These are phyloP conservation scores for Cremastinae sp. DNA, from an alignment of 2,888 invertebrate genomes.

Conservation along the genomic window DNA sequence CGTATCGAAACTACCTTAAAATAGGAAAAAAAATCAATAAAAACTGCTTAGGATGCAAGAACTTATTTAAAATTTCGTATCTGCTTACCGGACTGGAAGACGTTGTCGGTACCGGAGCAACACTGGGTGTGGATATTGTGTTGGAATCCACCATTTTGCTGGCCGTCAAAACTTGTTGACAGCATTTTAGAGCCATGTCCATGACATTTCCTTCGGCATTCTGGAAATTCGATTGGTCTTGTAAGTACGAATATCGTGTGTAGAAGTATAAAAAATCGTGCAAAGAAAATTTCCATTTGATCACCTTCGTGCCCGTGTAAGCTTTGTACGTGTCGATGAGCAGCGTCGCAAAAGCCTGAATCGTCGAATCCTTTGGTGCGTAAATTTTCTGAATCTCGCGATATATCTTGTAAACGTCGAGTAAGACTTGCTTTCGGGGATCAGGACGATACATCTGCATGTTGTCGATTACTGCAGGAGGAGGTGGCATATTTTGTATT, in stretches of 20 bases:
- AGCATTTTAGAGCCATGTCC: slow-evolving; percentile 87
- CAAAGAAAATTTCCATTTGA: no score
- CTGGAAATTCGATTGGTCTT: slow-evolving; percentile 65
- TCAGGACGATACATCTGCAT: slow-evolving; percentile 70
- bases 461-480: slow-evolving; percentile 70
- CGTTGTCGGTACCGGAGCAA: slow-evolving; percentile 58
- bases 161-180: slow-evolving; percentile 84
- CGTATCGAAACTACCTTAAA: no score
- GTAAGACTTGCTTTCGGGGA: slow-evolving; percentile 80
- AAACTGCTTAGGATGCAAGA: no score
- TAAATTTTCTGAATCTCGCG: slow-evolving; percentile 86
- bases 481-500: slow-evolving; percentile 81
- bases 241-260: background rate
- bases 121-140: slow-evolving; percentile 49
- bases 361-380: slow-evolving; percentile 82
- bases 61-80: no score
- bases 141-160: slow-evolving; percentile 83
- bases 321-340: slow-evolving; percentile 87
- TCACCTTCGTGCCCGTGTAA: slow-evolving; percentile 83
- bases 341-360: slow-evolving; percentile 83
- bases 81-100: slow-evolving; percentile 68
- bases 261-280: no score
- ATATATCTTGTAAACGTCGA: slow-evolving; percentile 86
- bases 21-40: no score
- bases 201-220: slow-evolving; percentile 84